These are phyloP conservation scores for Henricia sp. DNA, from an alignment of 53 echinoderm and acorn worm genomes.

Conservation along the genomic window DNA sequence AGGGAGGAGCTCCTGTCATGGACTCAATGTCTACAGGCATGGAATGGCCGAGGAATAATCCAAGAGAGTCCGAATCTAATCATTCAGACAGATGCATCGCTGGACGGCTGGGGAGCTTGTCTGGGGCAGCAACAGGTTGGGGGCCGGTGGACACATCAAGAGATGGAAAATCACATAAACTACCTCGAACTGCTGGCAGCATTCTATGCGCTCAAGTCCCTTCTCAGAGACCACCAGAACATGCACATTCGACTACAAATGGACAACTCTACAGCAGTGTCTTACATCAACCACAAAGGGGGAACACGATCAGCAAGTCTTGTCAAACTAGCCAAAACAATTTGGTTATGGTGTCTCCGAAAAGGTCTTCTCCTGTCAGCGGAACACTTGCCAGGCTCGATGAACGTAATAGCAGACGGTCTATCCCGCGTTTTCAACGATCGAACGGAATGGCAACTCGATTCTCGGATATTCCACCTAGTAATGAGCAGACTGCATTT, in stretches of 20 bases:
- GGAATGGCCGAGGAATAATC: neutral
- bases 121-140: too few species aligned
- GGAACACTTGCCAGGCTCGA: constrained; percentile 5
- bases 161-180: constrained; percentile 51
- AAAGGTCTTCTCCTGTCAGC: constrained; percentile 27
- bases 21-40: too few species aligned
- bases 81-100: constrained; percentile 50
- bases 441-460: constrained; percentile 49
- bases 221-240: too few species aligned
- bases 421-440: constrained; percentile 51
- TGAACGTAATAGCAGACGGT: constrained; percentile 41
- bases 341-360: constrained; percentile 14
- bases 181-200: constrained; percentile 48
- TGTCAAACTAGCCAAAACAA: constrained; percentile 12
- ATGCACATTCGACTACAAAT: too few species aligned
- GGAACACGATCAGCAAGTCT: too few species aligned
- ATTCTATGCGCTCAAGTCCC: constrained; percentile 59
- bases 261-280: too few species aligned
- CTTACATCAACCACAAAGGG: too few species aligned
- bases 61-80: constrained; percentile 2
- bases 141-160: constrained; percentile 58
- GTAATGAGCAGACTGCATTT: constrained; percentile 14
- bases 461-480: neutral
- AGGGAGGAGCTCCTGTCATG: too few species aligned
- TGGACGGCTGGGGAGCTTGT: constrained; percentile 65